Evolutionary conservation across 2,797 vertebrate genomes (phyloP).

Genomic region (Dicrostonyx torquatus): DNA sequence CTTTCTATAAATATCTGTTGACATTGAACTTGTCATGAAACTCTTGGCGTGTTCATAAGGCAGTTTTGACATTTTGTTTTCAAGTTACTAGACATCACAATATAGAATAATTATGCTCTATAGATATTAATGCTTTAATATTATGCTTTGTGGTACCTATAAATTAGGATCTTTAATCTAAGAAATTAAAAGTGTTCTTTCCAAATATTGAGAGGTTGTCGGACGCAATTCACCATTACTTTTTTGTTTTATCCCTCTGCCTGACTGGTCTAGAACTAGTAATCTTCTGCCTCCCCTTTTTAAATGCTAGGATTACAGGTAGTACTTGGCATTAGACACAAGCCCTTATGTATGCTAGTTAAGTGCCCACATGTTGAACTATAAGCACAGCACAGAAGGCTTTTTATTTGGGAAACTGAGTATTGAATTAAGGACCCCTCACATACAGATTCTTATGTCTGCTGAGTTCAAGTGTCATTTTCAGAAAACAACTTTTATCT

Average conservation of each 20-base stretch:
- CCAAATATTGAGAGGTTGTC: background rate
- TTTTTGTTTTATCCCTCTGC: background rate
- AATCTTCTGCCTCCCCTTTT: too few relatives aligned
- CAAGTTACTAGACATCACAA: background rate
- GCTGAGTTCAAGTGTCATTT: background rate
- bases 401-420: background rate
- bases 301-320: background rate
- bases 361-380: background rate
- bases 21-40: background rate
- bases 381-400: background rate
- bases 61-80: background rate
- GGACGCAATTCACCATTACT: background rate
- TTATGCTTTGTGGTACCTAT: background rate
- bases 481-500: background rate
- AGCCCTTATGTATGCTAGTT: background rate
- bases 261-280: too few relatives aligned
- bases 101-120: background rate
- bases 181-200: conserved; percentile 14
- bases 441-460: background rate
- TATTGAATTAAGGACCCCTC: background rate
- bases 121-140: background rate
- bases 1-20: too few relatives aligned
- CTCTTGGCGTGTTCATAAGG: background rate
- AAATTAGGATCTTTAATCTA: background rate
- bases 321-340: too few relatives aligned